These are phyloP conservation scores for Machaerirhynchus nigripectus DNA, from an alignment of 2,113 vertebrate genomes.

Conservation along the genomic window DNA sequence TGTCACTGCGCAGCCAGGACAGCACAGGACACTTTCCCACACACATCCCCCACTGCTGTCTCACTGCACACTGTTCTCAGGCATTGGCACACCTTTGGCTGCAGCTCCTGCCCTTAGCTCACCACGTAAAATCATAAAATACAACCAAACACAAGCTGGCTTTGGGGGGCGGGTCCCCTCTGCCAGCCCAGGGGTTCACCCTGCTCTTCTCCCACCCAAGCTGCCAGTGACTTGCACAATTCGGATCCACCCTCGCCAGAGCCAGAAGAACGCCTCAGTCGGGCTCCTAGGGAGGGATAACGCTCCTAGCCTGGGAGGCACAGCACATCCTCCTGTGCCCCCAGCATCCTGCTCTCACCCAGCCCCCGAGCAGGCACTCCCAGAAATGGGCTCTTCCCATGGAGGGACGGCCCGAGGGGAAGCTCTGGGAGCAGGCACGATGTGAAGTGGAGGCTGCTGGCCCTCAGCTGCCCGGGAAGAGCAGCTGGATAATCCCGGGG, in stretches of 20 bases:
- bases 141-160: neutral
- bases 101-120: neutral
- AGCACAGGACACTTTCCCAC: neutral
- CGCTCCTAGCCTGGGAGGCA: neutral
- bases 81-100: neutral
- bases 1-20: accelerated
- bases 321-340: neutral
- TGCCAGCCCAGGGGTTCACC: neutral
- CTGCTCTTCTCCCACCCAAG: neutral
- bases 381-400: neutral
- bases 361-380: neutral
- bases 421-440: neutral
- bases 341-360: neutral
- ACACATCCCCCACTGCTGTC: accelerated
- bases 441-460: neutral
- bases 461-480: neutral
- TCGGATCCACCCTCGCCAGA: neutral
- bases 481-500: neutral
- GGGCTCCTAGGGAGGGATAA: neutral
- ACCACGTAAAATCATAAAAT: neutral
- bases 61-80: neutral
- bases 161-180: neutral
- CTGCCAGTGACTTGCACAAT: neutral
- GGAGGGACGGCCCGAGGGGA: accelerated
- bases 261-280: neutral